Evolutionary conservation across 2,797 vertebrate species (phyloP), one percentile per base, ranked within the genome.

Genomic region (Cyprinodon diabolis): DNA sequence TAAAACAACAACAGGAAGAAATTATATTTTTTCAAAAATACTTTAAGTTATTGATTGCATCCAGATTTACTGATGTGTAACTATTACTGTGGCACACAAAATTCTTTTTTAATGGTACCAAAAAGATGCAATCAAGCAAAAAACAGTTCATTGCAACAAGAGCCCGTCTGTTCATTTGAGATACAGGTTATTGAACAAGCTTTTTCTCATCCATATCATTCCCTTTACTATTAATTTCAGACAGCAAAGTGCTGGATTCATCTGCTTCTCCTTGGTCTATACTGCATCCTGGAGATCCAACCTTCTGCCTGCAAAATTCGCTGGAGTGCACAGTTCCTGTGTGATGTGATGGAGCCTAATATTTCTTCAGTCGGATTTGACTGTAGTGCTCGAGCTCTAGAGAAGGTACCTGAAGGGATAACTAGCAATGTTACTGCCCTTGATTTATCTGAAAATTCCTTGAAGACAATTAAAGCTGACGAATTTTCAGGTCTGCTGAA

Each of bases 241-340:
- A 63, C 63, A 5, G 5, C 25, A 75, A 80, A 30, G 37, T 70
- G 30, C 58, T 89, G 93, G 91, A 69, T 83, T 12, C 74, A 72
- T 11, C 54, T 94, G 74, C 56, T 86, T 1, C 57, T 95, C 62
- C 76, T 95, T 78, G 86, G 90, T 55, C 73, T 92, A 43, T 82
- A 89, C 68, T 90, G 67, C 71, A 73, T 84, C 37, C n/a, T 91
- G 13, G 89, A 93, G 84, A 91, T 94, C 1, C 75, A 71, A 52
- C 70, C 90, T 51, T 84, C 88, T 37, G 83, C 79, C 19, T 90
- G 83, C 69, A 60, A 80, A n/a, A 81, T 87, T 10, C 0, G 0
- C 10, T 95, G 94, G 94, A 96, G 86, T 68, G 93, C 92, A 73
- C 92, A 89, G 66, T 94, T 97, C 74, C 97, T 96, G n/a, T 99